These are phyloP conservation scores for Actinopyga echinites DNA, from an alignment of 53 echinoderm and acorn worm species.

Conservation along the genomic window DNA sequence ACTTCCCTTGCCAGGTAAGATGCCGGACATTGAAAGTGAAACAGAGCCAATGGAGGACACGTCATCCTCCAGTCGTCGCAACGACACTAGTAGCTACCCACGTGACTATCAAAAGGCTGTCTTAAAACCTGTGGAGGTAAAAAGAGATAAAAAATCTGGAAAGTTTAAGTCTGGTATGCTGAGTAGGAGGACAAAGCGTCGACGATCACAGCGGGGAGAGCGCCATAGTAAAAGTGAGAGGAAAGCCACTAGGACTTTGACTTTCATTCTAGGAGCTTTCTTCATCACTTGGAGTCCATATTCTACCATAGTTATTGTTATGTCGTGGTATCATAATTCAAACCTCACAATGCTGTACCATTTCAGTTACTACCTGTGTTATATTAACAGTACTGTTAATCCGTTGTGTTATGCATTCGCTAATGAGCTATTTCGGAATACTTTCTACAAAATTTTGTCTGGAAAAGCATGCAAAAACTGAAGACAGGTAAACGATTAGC, in stretches of 20 bases:
- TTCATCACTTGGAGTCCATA: conserved; percentile 98
- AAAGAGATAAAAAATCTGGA: conserved; percentile 59
- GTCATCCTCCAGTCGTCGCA: conserved; percentile 76
- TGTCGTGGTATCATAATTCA: conserved; percentile 66
- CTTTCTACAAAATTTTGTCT: conserved; percentile 86
- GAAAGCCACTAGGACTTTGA: conserved; percentile 88
- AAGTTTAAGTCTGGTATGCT: conserved; percentile 58
- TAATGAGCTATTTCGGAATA: conserved; percentile 93
- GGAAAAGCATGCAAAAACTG: conserved; percentile 71
- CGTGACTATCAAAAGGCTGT: conserved; percentile 48
- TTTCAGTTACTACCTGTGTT: conserved; percentile 96
- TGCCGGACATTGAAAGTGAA: conserved; percentile 70
- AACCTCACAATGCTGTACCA: conserved; percentile 58
- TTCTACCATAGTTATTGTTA: conserved; percentile 83
- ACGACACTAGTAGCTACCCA: conserved; percentile 55
- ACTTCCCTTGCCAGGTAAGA: conserved; percentile 46
- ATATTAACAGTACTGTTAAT: conserved; percentile 93
- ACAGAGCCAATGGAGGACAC: conserved; percentile 87
- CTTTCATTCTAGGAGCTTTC: conserved; percentile 92
- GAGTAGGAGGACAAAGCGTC: conserved; percentile 64
- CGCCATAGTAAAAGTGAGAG: conserved; percentile 88
- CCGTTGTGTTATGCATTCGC: conserved; percentile 98
- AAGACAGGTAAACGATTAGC: background rate
- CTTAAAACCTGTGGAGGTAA: conserved; percentile 16
- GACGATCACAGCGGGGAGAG: conserved; percentile 77